phyloP scores from a whole-genome alignment of 1,140 invertebrate genomes.

The Anadara kagoshimensis region DNA sequence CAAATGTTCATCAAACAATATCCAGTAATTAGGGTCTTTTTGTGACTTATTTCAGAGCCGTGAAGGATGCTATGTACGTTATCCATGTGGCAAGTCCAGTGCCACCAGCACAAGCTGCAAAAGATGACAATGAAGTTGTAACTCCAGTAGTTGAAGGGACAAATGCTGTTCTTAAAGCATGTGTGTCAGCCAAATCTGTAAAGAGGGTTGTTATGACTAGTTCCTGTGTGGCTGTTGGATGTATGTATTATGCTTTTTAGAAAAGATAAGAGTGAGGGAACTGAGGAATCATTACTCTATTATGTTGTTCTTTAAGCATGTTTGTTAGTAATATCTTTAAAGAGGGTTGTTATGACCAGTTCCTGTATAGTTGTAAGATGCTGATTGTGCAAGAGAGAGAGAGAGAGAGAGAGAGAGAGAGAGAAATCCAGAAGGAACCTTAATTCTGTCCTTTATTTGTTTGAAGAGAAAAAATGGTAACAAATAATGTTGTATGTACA shows the following conservation, averaged over 20 bases:
- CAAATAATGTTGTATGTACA: too few species aligned
- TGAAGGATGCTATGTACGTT: slow-evolving; percentile 76
- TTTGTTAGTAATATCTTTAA: slow-evolving; percentile 73
- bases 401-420: too few species aligned
- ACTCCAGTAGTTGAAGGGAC: slow-evolving; percentile 78
- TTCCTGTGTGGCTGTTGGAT: slow-evolving; percentile 76
- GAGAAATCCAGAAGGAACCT: too few species aligned
- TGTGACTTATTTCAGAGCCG: slow-evolving; percentile 71
- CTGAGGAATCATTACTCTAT: too few species aligned
- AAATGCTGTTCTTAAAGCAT: slow-evolving; percentile 76
- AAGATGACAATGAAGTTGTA: slow-evolving; percentile 75
- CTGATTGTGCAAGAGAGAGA: too few species aligned
- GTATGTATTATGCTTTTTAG: too few species aligned
- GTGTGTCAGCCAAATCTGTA: slow-evolving; percentile 72
- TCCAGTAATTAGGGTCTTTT: neutral
- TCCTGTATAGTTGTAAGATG: slow-evolving; percentile 77
- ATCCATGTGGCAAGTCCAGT: slow-evolving; percentile 79
- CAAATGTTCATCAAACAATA: too few species aligned
- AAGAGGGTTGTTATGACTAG: slow-evolving; percentile 79
- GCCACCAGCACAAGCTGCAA: slow-evolving; percentile 73
- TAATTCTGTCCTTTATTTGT: too few species aligned
- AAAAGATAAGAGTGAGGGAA: too few species aligned
- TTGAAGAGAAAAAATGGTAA: too few species aligned
- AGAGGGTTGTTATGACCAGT: slow-evolving; percentile 78
- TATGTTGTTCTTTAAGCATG: slow-evolving; percentile 77